Percentiles rank a stretch among this genome's conserved stretches.
phyloP scores from a whole-genome alignment of 2,888 invertebrate genomes.

The Calameuta pallipes region DNA sequence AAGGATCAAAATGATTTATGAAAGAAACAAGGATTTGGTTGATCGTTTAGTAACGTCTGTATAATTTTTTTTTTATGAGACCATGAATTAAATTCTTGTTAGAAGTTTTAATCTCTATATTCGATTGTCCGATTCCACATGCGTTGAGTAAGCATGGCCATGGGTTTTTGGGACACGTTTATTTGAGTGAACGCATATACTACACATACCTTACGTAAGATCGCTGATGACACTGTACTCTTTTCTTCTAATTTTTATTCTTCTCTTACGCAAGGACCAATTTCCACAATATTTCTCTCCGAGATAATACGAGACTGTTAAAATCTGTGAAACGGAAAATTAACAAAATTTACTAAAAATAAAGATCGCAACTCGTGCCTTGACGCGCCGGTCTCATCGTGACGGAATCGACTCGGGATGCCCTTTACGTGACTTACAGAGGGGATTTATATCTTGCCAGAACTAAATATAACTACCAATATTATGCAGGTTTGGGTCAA shows the following conservation, averaged over 20 bases:
- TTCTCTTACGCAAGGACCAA: background rate
- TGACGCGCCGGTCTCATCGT: background rate
- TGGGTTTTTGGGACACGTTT: background rate
- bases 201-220: background rate
- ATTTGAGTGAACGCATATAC: background rate
- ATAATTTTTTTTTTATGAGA: background rate
- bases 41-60: no score
- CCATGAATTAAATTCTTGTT: no score
- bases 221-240: background rate
- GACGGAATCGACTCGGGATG: background rate
- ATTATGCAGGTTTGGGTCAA: background rate
- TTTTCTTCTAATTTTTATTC: background rate
- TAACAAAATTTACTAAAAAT: background rate
- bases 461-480: background rate
- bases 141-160: background rate
- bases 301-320: background rate
- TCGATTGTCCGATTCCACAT: background rate
- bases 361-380: background rate
- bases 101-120: background rate
- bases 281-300: background rate
- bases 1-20: background rate
- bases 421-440: background rate
- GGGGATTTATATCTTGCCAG: background rate
- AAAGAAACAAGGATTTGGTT: background rate
- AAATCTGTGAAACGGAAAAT: background rate